Evolutionary conservation across 2,888 invertebrate genomes (phyloP).

Genomic region (Epistrophella euchroma): DNA sequence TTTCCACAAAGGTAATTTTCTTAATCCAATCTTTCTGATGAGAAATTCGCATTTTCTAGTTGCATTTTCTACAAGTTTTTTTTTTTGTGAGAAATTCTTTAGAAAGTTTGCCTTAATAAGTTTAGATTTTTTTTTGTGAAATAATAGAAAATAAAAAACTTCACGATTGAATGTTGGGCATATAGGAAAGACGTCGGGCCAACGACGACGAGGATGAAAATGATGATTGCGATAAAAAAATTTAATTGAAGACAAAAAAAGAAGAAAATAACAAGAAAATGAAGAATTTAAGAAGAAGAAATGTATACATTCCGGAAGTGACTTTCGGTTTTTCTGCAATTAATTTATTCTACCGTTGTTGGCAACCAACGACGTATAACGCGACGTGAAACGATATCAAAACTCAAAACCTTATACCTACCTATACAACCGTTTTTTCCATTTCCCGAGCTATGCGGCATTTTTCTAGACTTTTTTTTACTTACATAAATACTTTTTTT

Average conservation of each 20-base stretch:
- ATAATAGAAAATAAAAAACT: conserved; percentile 16
- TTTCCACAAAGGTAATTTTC: conserved; percentile 38
- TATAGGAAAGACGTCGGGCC: background rate
- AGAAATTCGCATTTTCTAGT: conserved; percentile 66
- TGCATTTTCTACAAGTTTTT: conserved; percentile 47
- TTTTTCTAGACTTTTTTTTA: conserved; percentile 77
- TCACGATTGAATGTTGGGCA: conserved; percentile 46
- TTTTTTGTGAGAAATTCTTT: conserved; percentile 48
- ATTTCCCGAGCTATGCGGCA: conserved; percentile 40
- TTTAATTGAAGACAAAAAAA: conserved; percentile 5
- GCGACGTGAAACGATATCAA: conserved; percentile 54
- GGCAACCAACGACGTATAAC: background rate
- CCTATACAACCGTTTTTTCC: conserved; percentile 39
- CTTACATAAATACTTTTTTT: conserved; percentile 23
- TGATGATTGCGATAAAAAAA: conserved; percentile 40
- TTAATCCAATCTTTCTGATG: conserved; percentile 49
- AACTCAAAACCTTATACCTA: conserved; percentile 7
- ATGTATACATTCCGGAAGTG: conserved; percentile 80
- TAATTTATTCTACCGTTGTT: conserved; percentile 78
- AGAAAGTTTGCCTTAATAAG: conserved; percentile 43
- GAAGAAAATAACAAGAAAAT: conserved; percentile 20
- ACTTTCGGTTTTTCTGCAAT: conserved; percentile 81
- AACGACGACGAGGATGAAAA: conserved; percentile 18
- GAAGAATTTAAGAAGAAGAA: conserved; percentile 55
- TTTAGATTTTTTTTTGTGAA: conserved; percentile 25